Evolutionary conservation across 2,888 invertebrate genomes (phyloP), one percentile per base, ranked within the genome.

Genomic region (Blomia tropicalis): DNA sequence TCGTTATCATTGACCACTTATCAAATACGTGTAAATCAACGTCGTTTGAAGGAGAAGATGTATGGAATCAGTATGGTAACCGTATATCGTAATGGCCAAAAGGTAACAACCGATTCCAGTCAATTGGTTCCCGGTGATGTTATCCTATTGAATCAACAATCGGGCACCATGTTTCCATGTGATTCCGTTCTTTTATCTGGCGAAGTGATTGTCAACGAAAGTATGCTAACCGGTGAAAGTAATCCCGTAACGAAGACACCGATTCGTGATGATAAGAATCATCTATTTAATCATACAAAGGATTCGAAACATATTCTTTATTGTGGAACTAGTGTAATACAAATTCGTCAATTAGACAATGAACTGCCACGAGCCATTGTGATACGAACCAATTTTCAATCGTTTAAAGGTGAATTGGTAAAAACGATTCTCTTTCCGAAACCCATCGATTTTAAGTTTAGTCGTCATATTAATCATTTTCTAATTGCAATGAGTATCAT

Each of bases 351-450:
- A 11, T 54, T 43, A 1, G 66, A 64, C 14, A 66, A 66, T 32
- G n/a, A 7, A 7, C 71, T 31, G 70, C 74, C 77, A 30, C 71
- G 70, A 60, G 77, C 77, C 25, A 71, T 78, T 14, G 77, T 77
- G 2, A 67, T 77, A 7, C 68, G 76, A 66, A 78, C 78, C 70
- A 76, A 86, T 27, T 83, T 83, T 70, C 79, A 81, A 69, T 87
- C 87, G 0, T 80, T 81, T 17, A 85, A 85, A 74, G 87, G 87
- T 65, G 81, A 83, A 68, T 75, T 87, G 30, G 82, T 87, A 31
- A 82, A 83, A 67, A 83, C 85, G 66, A 87, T 87, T 69, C 72
- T 87, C 54, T 86, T 82, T 71, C 86, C 87, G 0, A 83, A 83
- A 67, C 82, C 83, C 3, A 80, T 84, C 23, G 83, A 82, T 67